Conservation (phyloP, 2,797 vertebrate genomes). For the Rhinogobio ventralis region DNA sequence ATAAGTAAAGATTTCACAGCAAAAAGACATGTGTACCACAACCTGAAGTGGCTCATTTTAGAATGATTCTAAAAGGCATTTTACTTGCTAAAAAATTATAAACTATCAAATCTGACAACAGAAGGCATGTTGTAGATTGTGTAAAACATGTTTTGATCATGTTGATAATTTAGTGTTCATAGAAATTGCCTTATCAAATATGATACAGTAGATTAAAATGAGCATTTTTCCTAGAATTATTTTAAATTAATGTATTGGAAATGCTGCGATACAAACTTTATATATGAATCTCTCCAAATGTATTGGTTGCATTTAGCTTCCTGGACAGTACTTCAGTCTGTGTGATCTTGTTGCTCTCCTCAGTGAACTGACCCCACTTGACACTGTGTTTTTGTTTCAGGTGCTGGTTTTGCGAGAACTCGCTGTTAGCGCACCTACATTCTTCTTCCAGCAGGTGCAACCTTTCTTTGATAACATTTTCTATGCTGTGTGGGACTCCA, state of each 20-base stretch:
- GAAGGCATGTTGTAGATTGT: background rate
- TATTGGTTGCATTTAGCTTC: background rate
- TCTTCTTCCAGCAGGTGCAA: constrained; percentile 99
- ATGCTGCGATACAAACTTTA: background rate
- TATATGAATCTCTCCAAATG: background rate
- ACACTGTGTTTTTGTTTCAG: constrained; percentile 68
- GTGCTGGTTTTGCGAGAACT: constrained; percentile 95
- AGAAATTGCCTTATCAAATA: background rate
- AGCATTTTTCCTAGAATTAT: background rate
- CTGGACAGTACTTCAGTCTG: background rate
- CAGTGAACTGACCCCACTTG: background rate
- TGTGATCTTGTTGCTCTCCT: background rate
- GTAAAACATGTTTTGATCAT: background rate
- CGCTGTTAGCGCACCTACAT: constrained; percentile 96
- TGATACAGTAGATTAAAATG: background rate
- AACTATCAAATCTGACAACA: background rate
- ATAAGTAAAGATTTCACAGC: too few species aligned
- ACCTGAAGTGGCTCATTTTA: too few species aligned
- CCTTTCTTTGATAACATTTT: constrained; percentile 99
- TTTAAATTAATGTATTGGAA: background rate
- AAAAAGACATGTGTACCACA: too few species aligned
- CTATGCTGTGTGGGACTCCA: constrained; percentile 97
- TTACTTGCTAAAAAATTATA: too few species aligned
- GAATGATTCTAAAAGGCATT: too few species aligned
- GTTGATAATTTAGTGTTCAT: background rate